Evolutionary conservation across 2,888 invertebrate species (phyloP), one percentile per base, ranked within the genome.

Genomic region (Noctuana brunneofusca): DNA sequence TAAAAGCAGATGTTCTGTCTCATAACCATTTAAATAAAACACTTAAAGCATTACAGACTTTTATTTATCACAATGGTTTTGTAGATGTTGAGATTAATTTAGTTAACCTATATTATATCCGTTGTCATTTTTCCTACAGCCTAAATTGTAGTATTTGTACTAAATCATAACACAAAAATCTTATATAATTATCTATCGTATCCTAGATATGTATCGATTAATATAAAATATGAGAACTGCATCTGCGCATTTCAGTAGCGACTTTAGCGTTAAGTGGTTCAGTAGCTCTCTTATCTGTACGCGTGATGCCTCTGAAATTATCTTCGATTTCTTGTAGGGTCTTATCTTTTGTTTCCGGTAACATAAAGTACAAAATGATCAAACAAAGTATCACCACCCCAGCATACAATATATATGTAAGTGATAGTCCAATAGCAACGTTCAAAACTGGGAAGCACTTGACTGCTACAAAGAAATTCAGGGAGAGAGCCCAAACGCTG

Each of bases 261-360:
- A 68, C 65, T 18, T 78, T 73, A 1, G 73, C 76, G 48, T 83
- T 86, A 8, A 89, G 69, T 3, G 87, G 88, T 24, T 83, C 76
- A 0, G 72, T 65, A 65, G 78, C 78, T 66, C 76, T 81, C 0
- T 69, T 66, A 54, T 88, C 87, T 1, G 69, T 73, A 1, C 74
- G 64, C 1, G 78, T 69, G 2, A 74, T 32, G 0, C 87, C 89
- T 68, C 84, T 80, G 68, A 93, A 93, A 43, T 76, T 78, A 43
- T 93, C 93, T 69, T 95, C 95, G 62, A 95, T 95, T 73, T 95
- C 94, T 58, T 93, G 89, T 11, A 95, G 86, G 4, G 94, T 93
- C 65, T 91, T 94, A 55, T 94, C 93, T 67, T 94, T 94, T 0
- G 95, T 95, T 78, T 95, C 95, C 0, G 95, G 95, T 59, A 95